Evolutionary conservation across 2,888 invertebrate species (phyloP).

Genomic region (Caradrina clavipalpis): DNA sequence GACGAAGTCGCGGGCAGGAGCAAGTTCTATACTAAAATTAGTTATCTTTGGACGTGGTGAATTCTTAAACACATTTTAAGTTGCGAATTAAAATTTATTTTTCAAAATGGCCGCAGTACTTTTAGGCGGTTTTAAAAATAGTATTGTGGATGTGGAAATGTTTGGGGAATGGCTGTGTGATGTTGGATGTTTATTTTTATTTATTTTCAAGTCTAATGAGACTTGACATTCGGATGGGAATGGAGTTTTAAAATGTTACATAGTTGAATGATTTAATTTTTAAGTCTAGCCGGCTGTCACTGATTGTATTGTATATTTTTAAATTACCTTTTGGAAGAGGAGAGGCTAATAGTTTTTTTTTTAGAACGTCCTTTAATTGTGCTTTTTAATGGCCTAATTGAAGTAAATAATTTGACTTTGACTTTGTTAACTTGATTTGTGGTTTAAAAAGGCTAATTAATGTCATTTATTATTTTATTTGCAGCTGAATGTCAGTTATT

Average conservation of each 20-base stretch:
- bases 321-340: too few relatives aligned
- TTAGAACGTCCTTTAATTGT: not conserved
- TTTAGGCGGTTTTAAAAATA: slow-evolving; percentile 40
- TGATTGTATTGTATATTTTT: slow-evolving; percentile 6
- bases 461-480: not conserved
- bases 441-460: not conserved
- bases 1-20: too few relatives aligned
- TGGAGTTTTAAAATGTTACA: slow-evolving; percentile 27
- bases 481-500: too few relatives aligned
- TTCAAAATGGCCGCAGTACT: slow-evolving; percentile 27
- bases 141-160: slow-evolving; percentile 19
- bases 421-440: not conserved
- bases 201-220: slow-evolving; percentile 31
- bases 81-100: slow-evolving; percentile 35
- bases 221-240: slow-evolving; percentile 17
- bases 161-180: slow-evolving; percentile 8
- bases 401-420: too few relatives aligned
- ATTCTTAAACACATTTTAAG: slow-evolving; percentile 58
- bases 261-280: slow-evolving; percentile 30
- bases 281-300: slow-evolving; percentile 12
- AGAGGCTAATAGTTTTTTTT: not conserved
- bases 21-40: slow-evolving; percentile 62
- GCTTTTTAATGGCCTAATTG: not conserved
- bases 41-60: slow-evolving; percentile 45
- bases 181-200: slow-evolving; percentile 32